These are phyloP conservation scores for Coenobita brevimanus DNA, from an alignment of 1,140 invertebrate species.

Conservation along the genomic window DNA sequence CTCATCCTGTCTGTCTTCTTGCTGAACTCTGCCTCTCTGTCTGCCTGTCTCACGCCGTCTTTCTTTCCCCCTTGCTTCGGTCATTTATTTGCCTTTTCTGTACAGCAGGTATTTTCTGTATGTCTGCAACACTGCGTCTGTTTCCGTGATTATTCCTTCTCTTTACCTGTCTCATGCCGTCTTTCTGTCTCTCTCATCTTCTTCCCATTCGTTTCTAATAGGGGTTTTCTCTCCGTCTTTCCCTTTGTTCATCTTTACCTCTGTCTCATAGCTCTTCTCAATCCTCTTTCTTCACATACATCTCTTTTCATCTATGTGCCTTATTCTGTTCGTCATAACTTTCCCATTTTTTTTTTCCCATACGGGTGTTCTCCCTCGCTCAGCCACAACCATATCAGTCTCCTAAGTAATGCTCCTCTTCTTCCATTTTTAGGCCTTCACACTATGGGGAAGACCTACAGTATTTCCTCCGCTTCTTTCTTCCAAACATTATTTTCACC, in stretches of 20 bases:
- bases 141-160: constrained; percentile 13
- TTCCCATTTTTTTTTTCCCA: too few relatives aligned
- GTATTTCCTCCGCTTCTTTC: too few relatives aligned
- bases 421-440: too few relatives aligned
- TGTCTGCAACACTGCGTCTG: neutral
- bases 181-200: constrained; percentile 4
- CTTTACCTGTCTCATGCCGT: constrained; percentile 30
- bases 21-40: too few relatives aligned
- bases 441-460: too few relatives aligned
- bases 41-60: neutral
- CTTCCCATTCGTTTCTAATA: neutral
- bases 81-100: neutral
- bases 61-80: neutral
- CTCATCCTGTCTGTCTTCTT: too few relatives aligned
- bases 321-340: too few relatives aligned
- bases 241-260: neutral
- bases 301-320: too few relatives aligned
- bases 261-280: neutral
- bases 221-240: neutral
- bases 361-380: too few relatives aligned
- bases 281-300: neutral
- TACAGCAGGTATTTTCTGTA: neutral
- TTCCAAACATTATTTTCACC: too few relatives aligned
- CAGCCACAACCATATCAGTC: too few relatives aligned
- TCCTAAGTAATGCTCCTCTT: too few relatives aligned